Conservation (phyloP, 2,888 invertebrate species). For the Phaedon cochleariae region DNA sequence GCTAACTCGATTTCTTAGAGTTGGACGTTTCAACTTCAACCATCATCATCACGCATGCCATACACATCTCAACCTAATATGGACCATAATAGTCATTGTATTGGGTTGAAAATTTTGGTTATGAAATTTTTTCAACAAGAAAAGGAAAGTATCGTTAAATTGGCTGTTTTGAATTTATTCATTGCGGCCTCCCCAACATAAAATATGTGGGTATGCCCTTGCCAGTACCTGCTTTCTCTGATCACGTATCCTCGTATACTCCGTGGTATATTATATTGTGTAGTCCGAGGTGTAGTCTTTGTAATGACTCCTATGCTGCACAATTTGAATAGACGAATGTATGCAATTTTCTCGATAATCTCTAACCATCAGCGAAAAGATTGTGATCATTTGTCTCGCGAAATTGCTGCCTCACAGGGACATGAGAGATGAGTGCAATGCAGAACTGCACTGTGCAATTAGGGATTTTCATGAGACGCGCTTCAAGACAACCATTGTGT, state of each 20-base stretch:
- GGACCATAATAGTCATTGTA: too few relatives aligned
- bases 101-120: too few relatives aligned
- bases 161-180: too few relatives aligned
- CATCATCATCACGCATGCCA: too few relatives aligned
- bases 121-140: too few relatives aligned
- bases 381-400: not conserved
- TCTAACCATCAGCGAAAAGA: not conserved
- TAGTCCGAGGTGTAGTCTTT: not conserved
- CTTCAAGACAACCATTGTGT: too few relatives aligned
- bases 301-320: not conserved
- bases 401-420: not conserved
- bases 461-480: not conserved
- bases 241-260: not conserved
- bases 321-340: constrained; percentile 1
- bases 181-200: not conserved
- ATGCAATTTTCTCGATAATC: constrained; percentile 1
- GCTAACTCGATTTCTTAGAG: too few relatives aligned
- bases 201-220: not conserved
- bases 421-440: not conserved
- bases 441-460: not conserved
- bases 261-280: not conserved
- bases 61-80: too few relatives aligned
- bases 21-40: too few relatives aligned
- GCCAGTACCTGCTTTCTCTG: not conserved
- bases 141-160: too few relatives aligned